These are phyloP conservation scores for Aurelia sp. DNA, from an alignment of 30 jellyfish, hydroid and myxozoan genomes.

Conservation along the genomic window DNA sequence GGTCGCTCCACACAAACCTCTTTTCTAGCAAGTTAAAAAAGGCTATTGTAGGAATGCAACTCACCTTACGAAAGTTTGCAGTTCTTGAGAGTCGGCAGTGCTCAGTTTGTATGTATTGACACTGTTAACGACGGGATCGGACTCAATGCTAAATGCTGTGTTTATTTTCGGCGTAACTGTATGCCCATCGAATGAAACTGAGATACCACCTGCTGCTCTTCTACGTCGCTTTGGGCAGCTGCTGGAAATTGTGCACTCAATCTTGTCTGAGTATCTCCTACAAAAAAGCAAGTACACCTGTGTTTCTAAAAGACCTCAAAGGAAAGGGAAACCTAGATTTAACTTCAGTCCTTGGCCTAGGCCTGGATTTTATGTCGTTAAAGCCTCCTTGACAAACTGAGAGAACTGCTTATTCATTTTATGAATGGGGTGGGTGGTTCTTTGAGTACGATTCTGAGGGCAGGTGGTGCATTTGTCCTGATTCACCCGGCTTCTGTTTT, in stretches of 20 bases:
- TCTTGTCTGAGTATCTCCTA: constrained; percentile 17
- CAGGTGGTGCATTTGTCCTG: too few species aligned
- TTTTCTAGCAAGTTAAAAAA: too few species aligned
- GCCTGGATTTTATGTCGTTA: too few species aligned
- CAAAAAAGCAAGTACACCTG: not conserved
- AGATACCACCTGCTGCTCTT: constrained; percentile 58
- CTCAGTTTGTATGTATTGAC: constrained; percentile 65
- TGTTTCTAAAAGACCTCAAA: not conserved
- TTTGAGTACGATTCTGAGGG: too few species aligned
- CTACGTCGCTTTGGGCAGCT: constrained; percentile 45
- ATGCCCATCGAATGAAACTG: constrained; percentile 68
- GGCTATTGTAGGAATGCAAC: not conserved
- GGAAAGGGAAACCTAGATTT: too few species aligned
- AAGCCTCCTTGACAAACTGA: too few species aligned
- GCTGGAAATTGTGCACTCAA: constrained; percentile 27
- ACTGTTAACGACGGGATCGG: constrained; percentile 72
- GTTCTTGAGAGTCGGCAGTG: constrained; percentile 32
- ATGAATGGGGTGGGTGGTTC: too few species aligned
- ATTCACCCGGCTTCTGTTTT: too few species aligned
- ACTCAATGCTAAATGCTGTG: constrained; percentile 53
- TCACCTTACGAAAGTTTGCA: constrained; percentile 59
- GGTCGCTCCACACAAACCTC: not conserved
- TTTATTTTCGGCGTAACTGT: constrained; percentile 23
- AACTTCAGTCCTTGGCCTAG: too few species aligned
- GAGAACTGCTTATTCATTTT: too few species aligned